Percentiles rank a stretch among this genome's conserved stretches.
These are phyloP conservation scores for Tetheella fluctuosa DNA, from an alignment of 2,888 invertebrate species.

Conservation along the genomic window DNA sequence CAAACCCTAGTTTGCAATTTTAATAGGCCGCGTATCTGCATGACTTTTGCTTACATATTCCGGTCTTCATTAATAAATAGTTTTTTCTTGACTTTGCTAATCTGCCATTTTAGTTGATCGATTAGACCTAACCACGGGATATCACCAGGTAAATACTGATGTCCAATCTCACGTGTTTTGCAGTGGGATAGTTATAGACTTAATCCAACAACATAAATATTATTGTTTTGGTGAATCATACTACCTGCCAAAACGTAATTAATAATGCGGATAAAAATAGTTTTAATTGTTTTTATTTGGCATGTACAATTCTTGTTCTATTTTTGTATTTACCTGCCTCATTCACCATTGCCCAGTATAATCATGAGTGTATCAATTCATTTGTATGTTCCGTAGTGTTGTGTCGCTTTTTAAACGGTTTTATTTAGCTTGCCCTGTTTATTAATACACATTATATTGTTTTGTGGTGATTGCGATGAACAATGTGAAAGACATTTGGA, in stretches of 20 bases:
- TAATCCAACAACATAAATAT: not conserved
- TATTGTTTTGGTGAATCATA: not conserved
- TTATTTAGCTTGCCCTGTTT: too few species aligned
- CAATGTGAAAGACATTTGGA: conserved; percentile 25
- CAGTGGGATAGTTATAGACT: not conserved
- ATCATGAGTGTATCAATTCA: conserved; percentile 20
- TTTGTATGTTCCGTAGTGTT: conserved; percentile 22
- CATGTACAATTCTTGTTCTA: conserved; percentile 25
- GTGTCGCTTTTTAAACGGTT: not conserved
- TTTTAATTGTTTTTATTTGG: conserved; percentile 1
- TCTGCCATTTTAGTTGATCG: not conserved
- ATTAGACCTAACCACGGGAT: not conserved
- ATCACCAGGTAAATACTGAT: not conserved
- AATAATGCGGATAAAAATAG: conserved; percentile 7
- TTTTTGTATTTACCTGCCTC: conserved; percentile 33
- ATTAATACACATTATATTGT: conserved; percentile 21
- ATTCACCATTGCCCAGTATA: conserved; percentile 29
- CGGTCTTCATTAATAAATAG: not conserved
- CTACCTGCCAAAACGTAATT: not conserved
- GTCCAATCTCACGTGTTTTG: not conserved
- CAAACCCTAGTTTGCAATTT: too few species aligned
- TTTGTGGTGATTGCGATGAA: conserved; percentile 24
- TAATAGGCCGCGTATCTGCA: too few species aligned
- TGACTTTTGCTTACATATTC: not conserved
- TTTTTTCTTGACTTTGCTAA: not conserved